A percentile compares a stretch with the other conserved stretches of the same genome.
phyloP scores from a whole-genome alignment of 2,113 vertebrate species.

The Nothobranchius furzeri region DNA sequence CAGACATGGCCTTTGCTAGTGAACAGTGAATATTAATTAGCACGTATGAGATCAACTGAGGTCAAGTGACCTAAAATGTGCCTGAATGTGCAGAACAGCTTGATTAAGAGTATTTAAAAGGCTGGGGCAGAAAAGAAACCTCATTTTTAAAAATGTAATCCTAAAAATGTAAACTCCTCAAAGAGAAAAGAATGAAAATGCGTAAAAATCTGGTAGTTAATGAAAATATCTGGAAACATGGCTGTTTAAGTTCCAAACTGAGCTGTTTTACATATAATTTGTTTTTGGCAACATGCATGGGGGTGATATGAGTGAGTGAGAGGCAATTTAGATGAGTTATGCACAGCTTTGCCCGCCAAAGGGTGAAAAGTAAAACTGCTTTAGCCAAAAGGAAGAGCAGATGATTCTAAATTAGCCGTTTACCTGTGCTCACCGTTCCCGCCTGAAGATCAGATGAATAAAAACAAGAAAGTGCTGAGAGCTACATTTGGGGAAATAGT shows the following conservation, averaged over 20 bases:
- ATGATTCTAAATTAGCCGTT: slow-evolving; percentile 51
- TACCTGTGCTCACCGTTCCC: slow-evolving; percentile 33
- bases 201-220: not conserved
- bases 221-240: not conserved
- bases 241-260: slow-evolving; percentile 2
- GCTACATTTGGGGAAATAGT: slow-evolving; percentile 40
- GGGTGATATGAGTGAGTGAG: slow-evolving; percentile 34
- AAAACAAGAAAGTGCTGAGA: slow-evolving; percentile 53
- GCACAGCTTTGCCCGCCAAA: slow-evolving; percentile 23
- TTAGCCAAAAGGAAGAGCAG: slow-evolving; percentile 26
- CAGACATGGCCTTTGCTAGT: not conserved
- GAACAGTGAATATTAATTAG: not conserved
- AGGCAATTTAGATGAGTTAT: slow-evolving; percentile 34
- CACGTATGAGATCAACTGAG: slow-evolving; percentile 4
- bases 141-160: slow-evolving; percentile 11
- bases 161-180: slow-evolving; percentile 1
- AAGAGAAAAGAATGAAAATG: too few relatives aligned
- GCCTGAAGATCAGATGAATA: slow-evolving; percentile 43
- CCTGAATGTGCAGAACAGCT: slow-evolving; percentile 4
- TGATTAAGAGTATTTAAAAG: slow-evolving; percentile 4
- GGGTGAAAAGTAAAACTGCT: slow-evolving; percentile 29
- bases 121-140: not conserved
- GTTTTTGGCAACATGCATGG: slow-evolving; percentile 30
- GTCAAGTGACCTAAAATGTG: not conserved
- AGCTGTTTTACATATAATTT: slow-evolving; percentile 37